Conservation (phyloP, 2,113 vertebrate genomes). For the Myotis lucifugus region DNA sequence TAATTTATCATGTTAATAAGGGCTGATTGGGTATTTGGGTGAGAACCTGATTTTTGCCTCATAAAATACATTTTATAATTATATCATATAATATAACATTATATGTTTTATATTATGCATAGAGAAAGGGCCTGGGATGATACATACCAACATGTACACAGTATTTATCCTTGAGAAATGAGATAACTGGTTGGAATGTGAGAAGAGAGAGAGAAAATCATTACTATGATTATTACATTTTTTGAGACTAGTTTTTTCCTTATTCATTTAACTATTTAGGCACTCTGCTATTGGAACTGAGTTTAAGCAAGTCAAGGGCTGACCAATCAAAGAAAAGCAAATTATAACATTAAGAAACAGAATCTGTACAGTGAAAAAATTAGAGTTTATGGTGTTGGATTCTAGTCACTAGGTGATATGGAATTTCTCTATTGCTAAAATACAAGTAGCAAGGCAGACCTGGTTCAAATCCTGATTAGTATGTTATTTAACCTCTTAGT, state of each 20-base stretch:
- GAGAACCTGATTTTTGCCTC: background rate
- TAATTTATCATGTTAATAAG: background rate
- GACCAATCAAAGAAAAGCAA: background rate
- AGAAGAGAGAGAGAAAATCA: background rate
- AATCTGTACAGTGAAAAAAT: background rate
- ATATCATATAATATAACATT: background rate
- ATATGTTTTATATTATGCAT: background rate
- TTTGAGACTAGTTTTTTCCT: background rate
- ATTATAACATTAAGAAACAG: background rate
- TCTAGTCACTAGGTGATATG: background rate
- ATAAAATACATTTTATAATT: background rate
- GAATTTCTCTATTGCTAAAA: background rate
- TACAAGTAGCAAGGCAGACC: background rate
- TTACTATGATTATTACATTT: background rate
- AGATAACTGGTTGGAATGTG: background rate
- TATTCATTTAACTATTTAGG: background rate
- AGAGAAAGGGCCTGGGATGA: background rate
- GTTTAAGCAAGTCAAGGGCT: background rate
- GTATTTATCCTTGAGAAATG: background rate
- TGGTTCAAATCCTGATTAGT: background rate
- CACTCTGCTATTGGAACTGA: background rate
- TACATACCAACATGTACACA: background rate
- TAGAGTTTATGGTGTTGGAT: background rate
- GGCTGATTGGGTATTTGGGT: background rate
- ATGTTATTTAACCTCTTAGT: background rate